Base-by-base conservation (phyloP, 2,888 invertebrate genomes). In the Drosophila robusta region DNA sequence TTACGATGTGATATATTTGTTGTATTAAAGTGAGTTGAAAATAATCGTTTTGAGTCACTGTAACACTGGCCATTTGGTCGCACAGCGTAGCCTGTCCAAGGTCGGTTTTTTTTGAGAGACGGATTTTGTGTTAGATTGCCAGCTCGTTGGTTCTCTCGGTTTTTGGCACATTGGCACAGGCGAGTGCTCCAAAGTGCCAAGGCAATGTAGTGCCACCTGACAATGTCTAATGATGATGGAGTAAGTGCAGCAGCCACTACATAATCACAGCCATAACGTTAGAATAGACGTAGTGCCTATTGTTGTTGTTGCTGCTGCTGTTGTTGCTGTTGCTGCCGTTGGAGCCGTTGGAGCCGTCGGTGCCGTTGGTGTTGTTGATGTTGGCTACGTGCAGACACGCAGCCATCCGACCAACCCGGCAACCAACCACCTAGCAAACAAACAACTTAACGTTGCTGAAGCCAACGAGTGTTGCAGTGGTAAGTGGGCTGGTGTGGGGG, bases 201-300 rank as follows among this genome's bases (percentile, higher is more conserved):
- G 78, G 46, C 66, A 65, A 74, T 78, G 69, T 70, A 63, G 60
- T 66, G 72, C 72, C 75, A 69, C 68, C 74, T 83, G 81, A 80
- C 78, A 80, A 68, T 72, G 76, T 74, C 76, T 83, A 83, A 83
- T 86, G 86, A 86, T 83, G 82, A 83, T 78, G 72, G 77, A 85
- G 79, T 81, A 83, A 81, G 81, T 74, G 80, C 76, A 78, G 64
- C 63, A 64, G 58, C 70, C 70, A 77, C 70, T 60, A 73, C 69
- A 77, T 77, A 77, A 77, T 77, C 73, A 67, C 70, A 61, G 78
- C 65, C 64, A 78, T 78, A 84, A 78, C 73, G 73, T 46, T 50
- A 58, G 61, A 47, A 51, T 58, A 62, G 41, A 41, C 34, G 26
- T 54, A 50, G 50, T 49, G 46, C 14, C 46, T 61, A 34, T 45